These are phyloP conservation scores for Hypena proboscidalis DNA, from an alignment of 2,888 invertebrate species.

Conservation along the genomic window DNA sequence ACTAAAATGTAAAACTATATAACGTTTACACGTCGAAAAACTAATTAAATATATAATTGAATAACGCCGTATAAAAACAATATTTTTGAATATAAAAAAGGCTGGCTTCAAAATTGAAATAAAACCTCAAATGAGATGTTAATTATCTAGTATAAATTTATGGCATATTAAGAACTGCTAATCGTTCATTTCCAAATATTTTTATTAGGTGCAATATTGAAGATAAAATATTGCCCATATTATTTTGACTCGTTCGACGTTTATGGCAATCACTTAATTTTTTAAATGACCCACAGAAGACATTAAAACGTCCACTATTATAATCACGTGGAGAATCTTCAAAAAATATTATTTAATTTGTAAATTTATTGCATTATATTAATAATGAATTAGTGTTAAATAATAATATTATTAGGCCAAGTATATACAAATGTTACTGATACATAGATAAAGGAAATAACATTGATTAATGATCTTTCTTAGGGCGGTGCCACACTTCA, in stretches of 20 bases:
- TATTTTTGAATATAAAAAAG: slow-evolving; percentile 4
- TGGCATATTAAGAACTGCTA: slow-evolving; percentile 17
- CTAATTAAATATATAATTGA: too few relatives aligned
- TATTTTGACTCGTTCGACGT: slow-evolving; percentile 18
- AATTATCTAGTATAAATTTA: slow-evolving; percentile 20
- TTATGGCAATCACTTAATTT: slow-evolving; percentile 19
- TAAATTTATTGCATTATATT: background rate
- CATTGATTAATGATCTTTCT: slow-evolving; percentile 52
- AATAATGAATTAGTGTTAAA: too few relatives aligned
- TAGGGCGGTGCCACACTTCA: slow-evolving; percentile 64
- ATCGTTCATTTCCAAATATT: slow-evolving; percentile 31
- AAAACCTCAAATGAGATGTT: slow-evolving; percentile 8
- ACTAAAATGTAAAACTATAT: slow-evolving; percentile 7
- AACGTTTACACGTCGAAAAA: too few relatives aligned
- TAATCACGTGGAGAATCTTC: slow-evolving; percentile 5
- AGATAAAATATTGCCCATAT: slow-evolving; percentile 21
- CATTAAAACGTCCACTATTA: slow-evolving; percentile 5
- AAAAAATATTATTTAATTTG: background rate
- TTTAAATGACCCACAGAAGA: slow-evolving; percentile 7
- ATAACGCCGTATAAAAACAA: background rate
- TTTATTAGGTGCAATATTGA: slow-evolving; percentile 32
- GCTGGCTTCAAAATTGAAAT: slow-evolving; percentile 5
- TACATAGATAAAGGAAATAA: slow-evolving; percentile 31
- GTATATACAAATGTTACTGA: slow-evolving; percentile 13
- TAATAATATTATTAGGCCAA: background rate